Percentiles rank a stretch among this genome's conserved stretches.
These are phyloP conservation scores for Platyrinchus mystaceus DNA, from an alignment of 2,797 vertebrate species.

Conservation along the genomic window DNA sequence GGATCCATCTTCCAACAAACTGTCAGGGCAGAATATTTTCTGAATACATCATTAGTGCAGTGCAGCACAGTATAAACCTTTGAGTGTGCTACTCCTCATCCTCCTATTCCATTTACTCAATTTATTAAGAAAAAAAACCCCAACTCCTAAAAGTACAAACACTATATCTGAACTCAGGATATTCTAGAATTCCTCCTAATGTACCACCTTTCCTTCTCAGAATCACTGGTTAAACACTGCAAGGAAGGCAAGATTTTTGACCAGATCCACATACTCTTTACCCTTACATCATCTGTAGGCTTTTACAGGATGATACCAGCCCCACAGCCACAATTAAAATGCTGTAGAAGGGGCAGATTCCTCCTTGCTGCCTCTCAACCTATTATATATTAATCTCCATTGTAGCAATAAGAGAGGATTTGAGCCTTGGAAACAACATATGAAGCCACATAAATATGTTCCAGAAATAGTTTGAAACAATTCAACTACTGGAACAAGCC, in stretches of 20 bases:
- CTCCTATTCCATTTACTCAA: neutral
- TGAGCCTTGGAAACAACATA: neutral
- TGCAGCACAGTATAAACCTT: neutral
- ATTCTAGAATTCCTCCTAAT: neutral
- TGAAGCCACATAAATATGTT: neutral
- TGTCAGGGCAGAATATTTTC: neutral
- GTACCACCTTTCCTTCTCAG: neutral
- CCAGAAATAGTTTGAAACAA: neutral
- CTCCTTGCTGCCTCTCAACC: neutral
- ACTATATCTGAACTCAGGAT: neutral
- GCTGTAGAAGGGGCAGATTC: neutral
- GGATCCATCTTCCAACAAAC: neutral
- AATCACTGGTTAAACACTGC: neutral
- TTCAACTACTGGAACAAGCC: neutral
- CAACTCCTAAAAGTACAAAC: neutral
- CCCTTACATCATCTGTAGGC: neutral
- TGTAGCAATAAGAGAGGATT: neutral
- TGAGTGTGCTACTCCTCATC: neutral
- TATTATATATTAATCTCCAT: neutral
- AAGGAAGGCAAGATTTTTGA: neutral
- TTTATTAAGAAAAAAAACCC: neutral
- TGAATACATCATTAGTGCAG: neutral
- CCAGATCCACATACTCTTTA: neutral
- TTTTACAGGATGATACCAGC: neutral
- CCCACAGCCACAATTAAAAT: neutral